These are phyloP conservation scores for Crotalus horridus DNA, from an alignment of 2,113 vertebrate species.

Conservation along the genomic window DNA sequence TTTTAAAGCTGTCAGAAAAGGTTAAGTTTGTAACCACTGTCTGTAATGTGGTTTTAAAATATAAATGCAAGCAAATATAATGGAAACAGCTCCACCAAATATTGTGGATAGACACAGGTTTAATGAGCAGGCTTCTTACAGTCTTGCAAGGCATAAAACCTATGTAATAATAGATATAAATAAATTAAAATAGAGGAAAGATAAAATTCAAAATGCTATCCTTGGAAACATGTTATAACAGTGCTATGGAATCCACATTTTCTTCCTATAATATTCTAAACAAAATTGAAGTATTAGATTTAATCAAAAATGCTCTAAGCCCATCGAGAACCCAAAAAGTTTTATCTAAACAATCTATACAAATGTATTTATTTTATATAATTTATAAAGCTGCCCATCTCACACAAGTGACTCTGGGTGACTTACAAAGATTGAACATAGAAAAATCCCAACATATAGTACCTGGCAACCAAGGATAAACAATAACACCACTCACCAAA, in stretches of 20 bases:
- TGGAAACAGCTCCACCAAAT: neutral
- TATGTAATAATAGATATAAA: neutral
- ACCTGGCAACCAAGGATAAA: neutral
- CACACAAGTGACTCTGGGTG: neutral
- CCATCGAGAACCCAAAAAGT: too few relatives aligned
- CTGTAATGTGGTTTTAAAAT: neutral
- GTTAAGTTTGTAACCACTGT: neutral
- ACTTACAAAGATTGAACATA: neutral
- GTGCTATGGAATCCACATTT: neutral
- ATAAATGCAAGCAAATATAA: neutral
- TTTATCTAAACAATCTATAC: neutral
- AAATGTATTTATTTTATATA: neutral
- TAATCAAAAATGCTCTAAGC: neutral
- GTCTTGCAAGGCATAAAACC: neutral
- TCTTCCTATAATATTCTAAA: neutral
- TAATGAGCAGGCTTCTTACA: neutral
- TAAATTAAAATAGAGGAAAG: neutral
- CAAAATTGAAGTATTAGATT: neutral
- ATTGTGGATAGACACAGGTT: neutral
- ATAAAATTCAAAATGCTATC: neutral
- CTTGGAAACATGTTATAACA: neutral
- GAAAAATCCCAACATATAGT: neutral
- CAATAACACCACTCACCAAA: neutral
- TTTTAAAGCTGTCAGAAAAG: neutral
- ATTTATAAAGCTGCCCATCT: neutral